Percentiles rank a stretch among this genome's conserved stretches.
These are phyloP conservation scores for Sarcophaga carnaria DNA, from an alignment of 2,888 invertebrate genomes.

Conservation along the genomic window DNA sequence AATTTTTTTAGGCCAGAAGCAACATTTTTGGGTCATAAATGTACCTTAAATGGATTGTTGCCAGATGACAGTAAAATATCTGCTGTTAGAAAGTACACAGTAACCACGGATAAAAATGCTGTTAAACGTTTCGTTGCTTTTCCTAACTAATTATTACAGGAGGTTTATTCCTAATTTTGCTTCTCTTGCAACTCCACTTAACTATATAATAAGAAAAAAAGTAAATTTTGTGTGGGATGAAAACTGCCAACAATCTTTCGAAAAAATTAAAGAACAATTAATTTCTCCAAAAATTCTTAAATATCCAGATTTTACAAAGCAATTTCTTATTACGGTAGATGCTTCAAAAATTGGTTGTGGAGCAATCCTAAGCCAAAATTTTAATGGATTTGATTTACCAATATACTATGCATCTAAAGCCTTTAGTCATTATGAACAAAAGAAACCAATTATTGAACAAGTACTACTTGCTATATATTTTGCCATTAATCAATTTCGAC, in stretches of 20 bases:
- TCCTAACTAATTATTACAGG: conserved; percentile 16
- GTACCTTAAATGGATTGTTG: no score
- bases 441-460: neutral
- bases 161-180: conserved; percentile 24
- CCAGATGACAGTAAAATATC: neutral
- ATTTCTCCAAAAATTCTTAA: neutral
- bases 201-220: neutral
- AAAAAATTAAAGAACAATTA: no score
- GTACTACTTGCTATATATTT: conserved; percentile 7
- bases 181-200: conserved; percentile 20
- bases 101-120: conserved; percentile 4
- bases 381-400: neutral
- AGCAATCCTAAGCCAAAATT: neutral
- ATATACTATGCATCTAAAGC: neutral
- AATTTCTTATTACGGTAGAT: conserved; percentile 4
- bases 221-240: no score
- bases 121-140: conserved; percentile 21
- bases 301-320: conserved; percentile 1
- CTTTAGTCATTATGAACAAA: no score
- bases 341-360: conserved; percentile 5
- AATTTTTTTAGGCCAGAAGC: no score
- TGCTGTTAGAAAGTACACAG: conserved; percentile 1
- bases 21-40: no score
- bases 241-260: no score
- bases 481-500: neutral